A percentile compares a stretch with the other conserved stretches of the same genome.
phyloP scores from a whole-genome alignment of 2,888 invertebrate genomes.

The Salpingus planirostris region DNA sequence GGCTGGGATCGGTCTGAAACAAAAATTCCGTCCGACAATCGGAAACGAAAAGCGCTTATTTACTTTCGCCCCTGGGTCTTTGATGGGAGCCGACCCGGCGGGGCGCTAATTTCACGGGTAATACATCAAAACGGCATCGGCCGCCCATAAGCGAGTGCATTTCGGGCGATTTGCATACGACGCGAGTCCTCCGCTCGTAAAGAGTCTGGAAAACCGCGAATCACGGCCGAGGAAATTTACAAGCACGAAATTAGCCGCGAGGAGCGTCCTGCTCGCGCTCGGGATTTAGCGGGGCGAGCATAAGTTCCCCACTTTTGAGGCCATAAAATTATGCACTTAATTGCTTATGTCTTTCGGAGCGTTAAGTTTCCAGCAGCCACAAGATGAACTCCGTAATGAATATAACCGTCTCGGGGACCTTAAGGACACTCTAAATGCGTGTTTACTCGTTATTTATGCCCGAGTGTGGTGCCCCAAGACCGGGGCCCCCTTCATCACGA shows the following conservation, averaged over 20 bases:
- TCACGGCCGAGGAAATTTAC: too few relatives aligned
- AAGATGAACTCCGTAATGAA: conserved; percentile 35
- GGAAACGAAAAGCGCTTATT: conserved; percentile 8
- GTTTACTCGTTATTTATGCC: conserved; percentile 7
- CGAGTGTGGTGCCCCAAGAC: too few relatives aligned
- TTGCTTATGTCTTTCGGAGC: conserved; percentile 40
- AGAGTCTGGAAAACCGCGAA: too few relatives aligned
- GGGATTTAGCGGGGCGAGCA: conserved; percentile 26
- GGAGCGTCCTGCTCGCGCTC: conserved; percentile 10
- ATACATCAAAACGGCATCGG: conserved; percentile 24
- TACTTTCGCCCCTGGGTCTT: conserved; percentile 14
- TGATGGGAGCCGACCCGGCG: conserved; percentile 18
- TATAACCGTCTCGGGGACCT: conserved; percentile 28
- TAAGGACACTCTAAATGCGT: conserved; percentile 4
- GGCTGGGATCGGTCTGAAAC: conserved; percentile 5
- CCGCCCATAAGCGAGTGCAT: too few relatives aligned
- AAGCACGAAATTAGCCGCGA: conserved; percentile 7
- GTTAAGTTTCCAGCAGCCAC: conserved; percentile 36
- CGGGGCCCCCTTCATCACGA: too few relatives aligned
- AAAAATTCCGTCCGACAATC: conserved; percentile 9
- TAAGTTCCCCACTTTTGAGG: conserved; percentile 35
- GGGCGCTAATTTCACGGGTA: conserved; percentile 23
- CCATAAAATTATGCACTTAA: conserved; percentile 43
- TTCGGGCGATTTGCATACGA: too few relatives aligned
- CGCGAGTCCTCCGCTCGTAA: too few relatives aligned